Percentiles rank a stretch among this genome's conserved stretches.
Evolutionary conservation across 2,113 vertebrate species (phyloP).

Genomic region (human): DNA sequence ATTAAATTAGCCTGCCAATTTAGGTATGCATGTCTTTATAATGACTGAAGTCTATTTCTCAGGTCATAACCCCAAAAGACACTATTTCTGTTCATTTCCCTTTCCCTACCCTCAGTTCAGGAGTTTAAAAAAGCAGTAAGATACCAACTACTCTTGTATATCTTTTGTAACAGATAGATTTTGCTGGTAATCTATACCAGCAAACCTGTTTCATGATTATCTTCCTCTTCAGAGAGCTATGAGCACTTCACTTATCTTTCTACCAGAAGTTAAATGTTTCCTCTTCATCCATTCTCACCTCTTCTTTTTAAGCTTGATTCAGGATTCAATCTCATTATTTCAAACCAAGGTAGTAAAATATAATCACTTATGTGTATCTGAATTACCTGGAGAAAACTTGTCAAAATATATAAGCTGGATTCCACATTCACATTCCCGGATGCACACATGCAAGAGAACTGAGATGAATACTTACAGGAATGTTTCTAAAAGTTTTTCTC

Average conservation of each 20-base stretch:
- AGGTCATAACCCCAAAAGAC: conserved; percentile 8
- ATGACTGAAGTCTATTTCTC: background rate
- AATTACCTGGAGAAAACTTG: background rate
- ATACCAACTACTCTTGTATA: background rate
- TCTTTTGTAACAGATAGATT: background rate
- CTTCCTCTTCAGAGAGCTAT: background rate
- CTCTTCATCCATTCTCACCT: background rate
- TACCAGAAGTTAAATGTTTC: conserved; percentile 22
- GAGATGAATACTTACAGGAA: background rate
- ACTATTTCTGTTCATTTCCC: background rate
- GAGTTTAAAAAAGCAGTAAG: conserved; percentile 17
- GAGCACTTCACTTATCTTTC: conserved; percentile 5
- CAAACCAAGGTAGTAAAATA: background rate
- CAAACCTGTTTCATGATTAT: background rate
- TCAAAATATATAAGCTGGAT: background rate
- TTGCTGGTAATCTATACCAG: background rate
- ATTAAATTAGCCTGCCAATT: conserved; percentile 11
- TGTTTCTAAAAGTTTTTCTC: background rate
- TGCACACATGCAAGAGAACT: background rate
- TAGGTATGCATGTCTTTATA: background rate
- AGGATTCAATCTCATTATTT: conserved; percentile 37
- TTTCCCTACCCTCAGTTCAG: background rate
- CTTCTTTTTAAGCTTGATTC: conserved; percentile 32
- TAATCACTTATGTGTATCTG: background rate
- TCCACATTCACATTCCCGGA: background rate